These are phyloP conservation scores for Drosophila heteroneura DNA, from an alignment of 2,888 invertebrate species.

Conservation along the genomic window DNA sequence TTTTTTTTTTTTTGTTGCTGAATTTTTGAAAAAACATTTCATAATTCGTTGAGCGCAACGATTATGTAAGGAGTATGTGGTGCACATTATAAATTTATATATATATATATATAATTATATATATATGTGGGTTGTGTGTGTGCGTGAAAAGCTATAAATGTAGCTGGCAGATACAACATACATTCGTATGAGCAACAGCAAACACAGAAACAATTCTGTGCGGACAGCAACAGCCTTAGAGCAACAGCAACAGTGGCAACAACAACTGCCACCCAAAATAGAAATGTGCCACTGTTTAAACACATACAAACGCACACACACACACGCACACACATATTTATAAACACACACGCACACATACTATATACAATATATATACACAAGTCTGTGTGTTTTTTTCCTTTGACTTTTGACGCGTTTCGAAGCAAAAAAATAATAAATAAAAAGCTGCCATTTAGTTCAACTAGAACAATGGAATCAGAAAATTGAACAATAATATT, in stretches of 20 bases:
- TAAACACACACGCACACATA: slow-evolving; percentile 7
- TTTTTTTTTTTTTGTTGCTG: slow-evolving; percentile 5
- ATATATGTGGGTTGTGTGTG: slow-evolving; percentile 46
- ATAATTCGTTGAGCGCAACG: slow-evolving; percentile 31
- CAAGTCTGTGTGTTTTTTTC: slow-evolving; percentile 4
- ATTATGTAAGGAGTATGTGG: slow-evolving; percentile 63
- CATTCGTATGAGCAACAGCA: slow-evolving; percentile 41
- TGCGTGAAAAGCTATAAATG: slow-evolving; percentile 54
- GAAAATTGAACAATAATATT: neutral
- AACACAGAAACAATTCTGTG: slow-evolving; percentile 42
- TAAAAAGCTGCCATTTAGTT: neutral
- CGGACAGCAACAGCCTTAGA: slow-evolving; percentile 24
- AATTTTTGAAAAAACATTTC: slow-evolving; percentile 5
- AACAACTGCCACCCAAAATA: slow-evolving; percentile 58
- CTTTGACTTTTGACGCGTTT: slow-evolving; percentile 10
- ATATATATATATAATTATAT: neutral
- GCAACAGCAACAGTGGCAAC: slow-evolving; percentile 14
- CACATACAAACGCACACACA: slow-evolving; percentile 18
- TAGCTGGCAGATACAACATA: slow-evolving; percentile 52
- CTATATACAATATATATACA: slow-evolving; percentile 8
- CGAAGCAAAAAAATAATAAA: neutral
- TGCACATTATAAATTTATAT: slow-evolving; percentile 11
- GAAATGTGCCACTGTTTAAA: slow-evolving; percentile 57
- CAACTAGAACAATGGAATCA: neutral
- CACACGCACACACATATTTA: neutral